Conservation (phyloP, 2,888 invertebrate genomes). For the Macropis europaea region DNA sequence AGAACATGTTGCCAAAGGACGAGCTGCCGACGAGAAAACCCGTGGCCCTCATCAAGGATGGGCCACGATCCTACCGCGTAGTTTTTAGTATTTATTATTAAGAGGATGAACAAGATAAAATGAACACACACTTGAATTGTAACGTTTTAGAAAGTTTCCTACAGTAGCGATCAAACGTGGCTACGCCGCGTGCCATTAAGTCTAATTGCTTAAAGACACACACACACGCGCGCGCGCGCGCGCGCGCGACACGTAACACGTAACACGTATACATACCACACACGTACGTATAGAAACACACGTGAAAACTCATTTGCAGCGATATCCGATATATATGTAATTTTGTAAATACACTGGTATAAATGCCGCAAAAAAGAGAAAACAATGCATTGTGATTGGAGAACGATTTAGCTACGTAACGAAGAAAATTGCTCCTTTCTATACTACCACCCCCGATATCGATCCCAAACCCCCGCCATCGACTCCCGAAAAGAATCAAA, state of each 20-base stretch:
- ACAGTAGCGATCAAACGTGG: slow-evolving; percentile 47
- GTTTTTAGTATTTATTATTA: slow-evolving; percentile 53
- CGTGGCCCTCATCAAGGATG: slow-evolving; percentile 21
- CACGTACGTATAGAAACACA: slow-evolving; percentile 18
- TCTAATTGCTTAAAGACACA: slow-evolving; percentile 56
- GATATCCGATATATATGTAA: slow-evolving; percentile 56
- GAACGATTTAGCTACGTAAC: slow-evolving; percentile 5
- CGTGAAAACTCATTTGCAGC: slow-evolving; percentile 39
- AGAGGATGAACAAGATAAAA: neutral
- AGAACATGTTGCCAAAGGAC: slow-evolving; percentile 27
- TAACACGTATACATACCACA: slow-evolving; percentile 2
- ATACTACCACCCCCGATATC: slow-evolving; percentile 8
- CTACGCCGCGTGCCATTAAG: slow-evolving; percentile 13
- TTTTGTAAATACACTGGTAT: slow-evolving; percentile 61
- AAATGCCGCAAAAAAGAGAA: slow-evolving; percentile 31
- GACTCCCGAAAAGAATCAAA: slow-evolving; percentile 14
- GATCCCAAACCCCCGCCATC: neutral
- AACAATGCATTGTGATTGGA: slow-evolving; percentile 25
- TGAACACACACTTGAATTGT: slow-evolving; percentile 47
- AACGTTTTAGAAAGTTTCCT: slow-evolving; percentile 60
- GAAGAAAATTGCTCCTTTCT: slow-evolving; percentile 25
- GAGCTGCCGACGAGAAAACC: slow-evolving; percentile 12
- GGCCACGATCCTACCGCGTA: slow-evolving; percentile 54
- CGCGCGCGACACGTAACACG: neutral
- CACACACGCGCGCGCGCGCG: neutral